Evolutionary conservation across 2,797 vertebrate species (phyloP).

Genomic region (Brachyrhaphis roseni): DNA sequence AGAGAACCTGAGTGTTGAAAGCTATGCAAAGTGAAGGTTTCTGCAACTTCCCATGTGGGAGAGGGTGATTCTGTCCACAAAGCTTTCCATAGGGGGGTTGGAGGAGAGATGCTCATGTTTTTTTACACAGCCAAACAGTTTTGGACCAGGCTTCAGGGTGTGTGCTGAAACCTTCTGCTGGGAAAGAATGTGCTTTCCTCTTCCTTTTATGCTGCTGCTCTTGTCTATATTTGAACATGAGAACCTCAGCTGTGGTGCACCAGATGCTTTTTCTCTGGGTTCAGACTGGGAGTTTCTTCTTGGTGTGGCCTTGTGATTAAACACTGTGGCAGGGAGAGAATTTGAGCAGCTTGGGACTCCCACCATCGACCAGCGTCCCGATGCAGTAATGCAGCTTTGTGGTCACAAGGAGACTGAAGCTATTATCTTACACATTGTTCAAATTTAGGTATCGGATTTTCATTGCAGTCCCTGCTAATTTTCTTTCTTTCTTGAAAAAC

Average conservation of each 20-base stretch:
- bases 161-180: slow-evolving; percentile 63
- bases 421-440: slow-evolving; percentile 22
- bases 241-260: slow-evolving; percentile 66
- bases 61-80: slow-evolving; percentile 27
- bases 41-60: slow-evolving; percentile 30
- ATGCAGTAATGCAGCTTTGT: slow-evolving; percentile 16
- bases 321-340: slow-evolving; percentile 46
- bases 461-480: slow-evolving; percentile 1
- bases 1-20: slow-evolving; percentile 22
- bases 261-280: slow-evolving; percentile 63
- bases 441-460: slow-evolving; percentile 10
- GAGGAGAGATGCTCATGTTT: slow-evolving; percentile 33
- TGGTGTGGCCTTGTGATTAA: slow-evolving; percentile 60
- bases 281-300: slow-evolving; percentile 62
- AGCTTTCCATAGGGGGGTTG: slow-evolving; percentile 36
- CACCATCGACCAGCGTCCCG: slow-evolving; percentile 35
- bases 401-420: slow-evolving; percentile 31
- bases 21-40: slow-evolving; percentile 11
- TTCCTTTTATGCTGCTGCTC: slow-evolving; percentile 56
- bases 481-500: slow-evolving; percentile 23
- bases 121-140: slow-evolving; percentile 53
- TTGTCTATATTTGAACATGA: slow-evolving; percentile 77
- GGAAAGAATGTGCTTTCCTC: slow-evolving; percentile 68
- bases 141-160: slow-evolving; percentile 55
- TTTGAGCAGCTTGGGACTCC: slow-evolving; percentile 40